Conservation (phyloP, 2,888 invertebrate genomes). For the Rotaria magnacalcarata region DNA sequence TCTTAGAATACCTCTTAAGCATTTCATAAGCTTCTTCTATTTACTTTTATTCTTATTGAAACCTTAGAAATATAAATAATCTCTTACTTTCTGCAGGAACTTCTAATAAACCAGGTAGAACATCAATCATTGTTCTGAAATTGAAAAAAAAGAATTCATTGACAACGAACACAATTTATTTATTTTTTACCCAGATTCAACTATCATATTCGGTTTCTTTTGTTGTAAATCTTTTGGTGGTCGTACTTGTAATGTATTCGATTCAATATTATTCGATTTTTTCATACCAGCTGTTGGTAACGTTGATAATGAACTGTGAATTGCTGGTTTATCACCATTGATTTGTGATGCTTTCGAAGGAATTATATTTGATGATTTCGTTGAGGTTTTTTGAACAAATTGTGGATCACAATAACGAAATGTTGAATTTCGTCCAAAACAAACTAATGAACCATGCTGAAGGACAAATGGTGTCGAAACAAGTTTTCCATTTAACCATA, state of each 20-base stretch:
- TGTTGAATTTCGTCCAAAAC: conserved; percentile 61
- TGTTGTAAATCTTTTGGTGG: neutral
- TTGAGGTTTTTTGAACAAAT: neutral
- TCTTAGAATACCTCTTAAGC: neutral
- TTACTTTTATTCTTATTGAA: too few species aligned
- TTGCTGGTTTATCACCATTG: neutral
- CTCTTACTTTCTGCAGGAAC: conserved; percentile 39
- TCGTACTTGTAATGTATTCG: conserved; percentile 10
- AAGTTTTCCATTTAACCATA: conserved; percentile 23
- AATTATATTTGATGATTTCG: neutral
- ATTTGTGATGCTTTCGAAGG: neutral
- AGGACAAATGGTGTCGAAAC: conserved; percentile 63
- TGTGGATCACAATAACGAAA: conserved; percentile 62
- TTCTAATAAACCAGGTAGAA: conserved; percentile 45
- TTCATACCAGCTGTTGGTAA: neutral
- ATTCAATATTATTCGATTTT: neutral
- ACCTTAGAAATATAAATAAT: too few species aligned
- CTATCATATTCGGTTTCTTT: neutral
- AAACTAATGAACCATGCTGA: conserved; percentile 63
- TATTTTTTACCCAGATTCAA: neutral
- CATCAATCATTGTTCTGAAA: conserved; percentile 35
- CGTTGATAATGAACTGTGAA: neutral
- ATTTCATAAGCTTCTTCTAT: neutral
- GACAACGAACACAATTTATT: neutral
- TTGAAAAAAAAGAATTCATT: too few species aligned